Conservation (phyloP, 2,113 vertebrate genomes). For the Dromiciops gliroides region DNA sequence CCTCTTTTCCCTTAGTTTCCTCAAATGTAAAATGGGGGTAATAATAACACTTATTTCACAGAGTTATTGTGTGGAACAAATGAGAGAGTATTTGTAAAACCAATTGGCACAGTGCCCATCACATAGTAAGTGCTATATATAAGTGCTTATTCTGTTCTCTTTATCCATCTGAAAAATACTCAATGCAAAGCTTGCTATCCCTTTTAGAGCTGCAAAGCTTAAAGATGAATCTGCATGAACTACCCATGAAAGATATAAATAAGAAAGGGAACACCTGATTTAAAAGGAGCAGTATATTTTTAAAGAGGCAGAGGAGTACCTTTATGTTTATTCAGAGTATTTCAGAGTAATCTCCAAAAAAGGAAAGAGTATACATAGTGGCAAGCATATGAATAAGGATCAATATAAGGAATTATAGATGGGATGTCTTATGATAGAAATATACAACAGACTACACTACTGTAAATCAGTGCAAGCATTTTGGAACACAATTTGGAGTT, state of each 20-base stretch:
- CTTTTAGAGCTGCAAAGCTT: not conserved
- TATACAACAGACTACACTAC: not conserved
- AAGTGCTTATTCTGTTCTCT: not conserved
- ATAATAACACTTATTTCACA: not conserved
- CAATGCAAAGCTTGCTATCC: not conserved
- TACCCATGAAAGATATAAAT: not conserved
- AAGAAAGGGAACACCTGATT: not conserved
- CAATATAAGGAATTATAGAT: not conserved
- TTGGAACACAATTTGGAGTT: not conserved
- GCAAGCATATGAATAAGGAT: not conserved
- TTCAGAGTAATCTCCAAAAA: not conserved
- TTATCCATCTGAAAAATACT: not conserved
- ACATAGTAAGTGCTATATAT: not conserved
- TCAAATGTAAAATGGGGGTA: not conserved
- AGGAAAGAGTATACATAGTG: not conserved
- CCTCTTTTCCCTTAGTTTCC: slow-evolving; percentile 1
- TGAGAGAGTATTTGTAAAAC: not conserved
- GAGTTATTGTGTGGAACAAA: not conserved
- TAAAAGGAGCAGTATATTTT: not conserved
- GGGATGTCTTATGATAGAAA: not conserved
- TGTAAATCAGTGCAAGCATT: not conserved
- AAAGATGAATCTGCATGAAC: not conserved
- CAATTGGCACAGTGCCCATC: not conserved
- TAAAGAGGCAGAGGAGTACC: not conserved
- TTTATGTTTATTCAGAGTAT: too few relatives aligned